These are phyloP conservation scores for Abscondita cerata DNA, from an alignment of 2,888 invertebrate species.

Conservation along the genomic window DNA sequence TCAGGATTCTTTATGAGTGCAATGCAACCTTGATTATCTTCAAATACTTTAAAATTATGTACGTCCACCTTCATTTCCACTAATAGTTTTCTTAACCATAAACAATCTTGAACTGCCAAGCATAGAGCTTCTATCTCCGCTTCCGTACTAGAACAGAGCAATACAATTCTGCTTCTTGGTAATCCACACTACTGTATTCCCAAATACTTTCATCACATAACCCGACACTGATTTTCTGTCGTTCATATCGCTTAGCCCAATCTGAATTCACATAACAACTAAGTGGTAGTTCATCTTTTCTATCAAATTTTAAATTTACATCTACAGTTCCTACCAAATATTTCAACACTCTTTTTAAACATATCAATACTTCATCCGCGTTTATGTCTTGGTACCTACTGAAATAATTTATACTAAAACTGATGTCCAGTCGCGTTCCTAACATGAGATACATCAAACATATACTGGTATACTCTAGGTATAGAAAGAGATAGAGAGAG, in stretches of 20 bases:
- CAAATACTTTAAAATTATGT: neutral
- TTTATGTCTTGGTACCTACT: too few relatives aligned
- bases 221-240: neutral
- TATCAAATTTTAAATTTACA: neutral
- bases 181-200: neutral
- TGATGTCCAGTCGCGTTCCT: too few relatives aligned
- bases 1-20: neutral
- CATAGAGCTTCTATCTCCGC: neutral
- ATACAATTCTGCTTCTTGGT: neutral
- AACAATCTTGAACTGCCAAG: neutral
- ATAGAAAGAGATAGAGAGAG: too few relatives aligned
- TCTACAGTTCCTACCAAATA: too few relatives aligned
- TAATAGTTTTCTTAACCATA: neutral
- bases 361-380: too few relatives aligned
- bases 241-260: too few relatives aligned
- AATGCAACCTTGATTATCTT: neutral
- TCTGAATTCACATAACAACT: too few relatives aligned
- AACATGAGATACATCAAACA: too few relatives aligned
- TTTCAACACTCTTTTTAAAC: too few relatives aligned
- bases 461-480: too few relatives aligned
- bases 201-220: neutral
- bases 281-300: neutral
- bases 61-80: neutral
- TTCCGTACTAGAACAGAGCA: neutral
- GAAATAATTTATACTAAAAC: too few relatives aligned